Conservation (phyloP, 2,888 invertebrate species). For the Anodontia alba region DNA sequence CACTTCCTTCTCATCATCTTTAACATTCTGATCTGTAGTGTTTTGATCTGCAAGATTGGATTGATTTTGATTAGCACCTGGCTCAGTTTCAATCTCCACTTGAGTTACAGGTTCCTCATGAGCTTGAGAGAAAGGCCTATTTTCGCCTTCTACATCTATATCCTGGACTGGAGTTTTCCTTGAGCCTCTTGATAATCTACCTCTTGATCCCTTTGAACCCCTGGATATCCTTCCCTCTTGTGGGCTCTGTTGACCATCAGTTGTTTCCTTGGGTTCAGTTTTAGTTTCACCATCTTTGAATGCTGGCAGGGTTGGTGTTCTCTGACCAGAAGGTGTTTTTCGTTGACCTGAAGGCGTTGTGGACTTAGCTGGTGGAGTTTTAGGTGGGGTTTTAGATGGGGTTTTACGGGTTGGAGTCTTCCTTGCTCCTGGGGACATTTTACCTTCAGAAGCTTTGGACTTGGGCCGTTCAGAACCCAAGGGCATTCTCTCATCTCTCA, state of each 20-base stretch:
- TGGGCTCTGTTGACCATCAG: constrained; percentile 34
- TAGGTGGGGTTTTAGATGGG: constrained; percentile 43
- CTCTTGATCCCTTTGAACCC: constrained; percentile 54
- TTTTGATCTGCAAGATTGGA: background rate
- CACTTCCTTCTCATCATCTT: background rate
- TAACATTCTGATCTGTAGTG: background rate
- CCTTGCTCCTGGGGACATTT: constrained; percentile 30
- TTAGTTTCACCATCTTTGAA: constrained; percentile 34
- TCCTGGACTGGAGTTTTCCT: constrained; percentile 44
- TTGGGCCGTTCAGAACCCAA: constrained; percentile 46
- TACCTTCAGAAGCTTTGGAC: constrained; percentile 38
- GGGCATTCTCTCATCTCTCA: constrained; percentile 68
- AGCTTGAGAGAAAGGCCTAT: constrained; percentile 56
- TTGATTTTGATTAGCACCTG: background rate
- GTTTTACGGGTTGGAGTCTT: constrained; percentile 53
- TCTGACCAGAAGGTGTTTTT: constrained; percentile 45
- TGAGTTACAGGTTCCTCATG: constrained; percentile 68
- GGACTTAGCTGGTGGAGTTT: constrained; percentile 24
- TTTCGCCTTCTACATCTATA: constrained; percentile 47
- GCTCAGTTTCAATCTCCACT: constrained; percentile 64
- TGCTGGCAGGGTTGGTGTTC: constrained; percentile 48
- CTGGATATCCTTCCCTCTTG: constrained; percentile 47
- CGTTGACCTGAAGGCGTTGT: constrained; percentile 18
- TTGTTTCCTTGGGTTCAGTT: constrained; percentile 27
- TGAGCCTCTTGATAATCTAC: constrained; percentile 42